phyloP scores from a whole-genome alignment of 2,888 invertebrate species.

The Drosophila mimetica region DNA sequence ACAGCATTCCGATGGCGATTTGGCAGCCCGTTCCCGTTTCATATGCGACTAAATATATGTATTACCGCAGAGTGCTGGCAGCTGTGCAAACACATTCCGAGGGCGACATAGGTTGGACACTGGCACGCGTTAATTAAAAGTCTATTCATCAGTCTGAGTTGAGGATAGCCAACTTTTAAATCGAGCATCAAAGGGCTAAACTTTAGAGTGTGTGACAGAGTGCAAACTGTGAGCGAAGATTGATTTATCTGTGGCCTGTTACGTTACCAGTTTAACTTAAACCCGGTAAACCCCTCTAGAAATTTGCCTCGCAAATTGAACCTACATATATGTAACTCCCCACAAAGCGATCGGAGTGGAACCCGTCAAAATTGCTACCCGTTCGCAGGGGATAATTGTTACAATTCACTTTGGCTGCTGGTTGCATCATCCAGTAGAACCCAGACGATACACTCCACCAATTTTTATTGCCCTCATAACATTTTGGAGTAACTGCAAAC shows the following conservation, averaged over 20 bases:
- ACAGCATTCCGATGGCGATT: constrained; percentile 27
- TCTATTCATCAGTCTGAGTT: constrained; percentile 33
- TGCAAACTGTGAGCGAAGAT: constrained; percentile 18
- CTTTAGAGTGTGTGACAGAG: constrained; percentile 2
- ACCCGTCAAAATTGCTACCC: neutral
- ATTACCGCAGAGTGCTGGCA: constrained; percentile 30
- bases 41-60: constrained; percentile 23
- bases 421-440: constrained; percentile 18
- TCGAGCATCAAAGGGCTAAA: constrained; percentile 2
- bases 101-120: constrained; percentile 28
- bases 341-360: neutral
- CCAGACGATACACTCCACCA: constrained; percentile 2
- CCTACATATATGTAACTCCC: constrained; percentile 2
- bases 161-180: constrained; percentile 14
- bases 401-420: constrained; percentile 9
- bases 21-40: constrained; percentile 5
- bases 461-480: neutral
- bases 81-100: constrained; percentile 39
- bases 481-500: neutral
- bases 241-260: constrained; percentile 27
- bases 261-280: constrained; percentile 1
- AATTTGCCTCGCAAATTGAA: constrained; percentile 13
- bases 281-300: neutral
- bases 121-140: constrained; percentile 44
- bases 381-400: constrained; percentile 20